Evolutionary conservation across 1,140 invertebrate species (phyloP).

Genomic region (Cyphomyrmex costatus): DNA sequence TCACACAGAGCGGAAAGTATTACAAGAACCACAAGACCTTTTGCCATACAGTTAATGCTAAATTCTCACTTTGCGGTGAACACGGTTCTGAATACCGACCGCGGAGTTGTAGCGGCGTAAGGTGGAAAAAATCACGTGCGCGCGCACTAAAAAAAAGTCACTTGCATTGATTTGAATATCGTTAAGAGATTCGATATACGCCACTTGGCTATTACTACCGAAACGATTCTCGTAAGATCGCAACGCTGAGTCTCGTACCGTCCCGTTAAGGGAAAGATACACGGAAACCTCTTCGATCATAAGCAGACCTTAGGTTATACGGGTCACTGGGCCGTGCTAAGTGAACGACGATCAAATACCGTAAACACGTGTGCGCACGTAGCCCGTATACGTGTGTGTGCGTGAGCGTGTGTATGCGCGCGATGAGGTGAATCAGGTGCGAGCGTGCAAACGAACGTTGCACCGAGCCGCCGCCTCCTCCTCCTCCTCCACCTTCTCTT

Average conservation of each 20-base stretch:
- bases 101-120: neutral
- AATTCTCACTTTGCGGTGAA: slow-evolving; percentile 3
- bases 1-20: neutral
- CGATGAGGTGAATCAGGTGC: slow-evolving; percentile 56
- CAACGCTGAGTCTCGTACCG: neutral
- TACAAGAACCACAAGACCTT: slow-evolving; percentile 6
- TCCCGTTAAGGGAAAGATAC: slow-evolving; percentile 60
- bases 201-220: slow-evolving; percentile 29
- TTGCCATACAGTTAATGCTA: neutral
- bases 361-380: slow-evolving; percentile 52
- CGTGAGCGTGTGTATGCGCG: slow-evolving; percentile 8
- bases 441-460: slow-evolving; percentile 60
- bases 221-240: slow-evolving; percentile 38
- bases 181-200: neutral
- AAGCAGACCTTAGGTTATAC: slow-evolving; percentile 78
- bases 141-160: neutral
- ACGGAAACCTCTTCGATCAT: slow-evolving; percentile 75
- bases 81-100: neutral
- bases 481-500: neutral
- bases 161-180: slow-evolving; percentile 40
- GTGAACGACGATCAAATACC: slow-evolving; percentile 70
- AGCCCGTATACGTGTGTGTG: neutral
- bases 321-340: slow-evolving; percentile 82
- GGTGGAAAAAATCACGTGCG: slow-evolving; percentile 6
- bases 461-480: slow-evolving; percentile 23